Evolutionary conservation across 2,797 vertebrate genomes (phyloP).

Genomic region (Pseudomugil gertrudae): DNA sequence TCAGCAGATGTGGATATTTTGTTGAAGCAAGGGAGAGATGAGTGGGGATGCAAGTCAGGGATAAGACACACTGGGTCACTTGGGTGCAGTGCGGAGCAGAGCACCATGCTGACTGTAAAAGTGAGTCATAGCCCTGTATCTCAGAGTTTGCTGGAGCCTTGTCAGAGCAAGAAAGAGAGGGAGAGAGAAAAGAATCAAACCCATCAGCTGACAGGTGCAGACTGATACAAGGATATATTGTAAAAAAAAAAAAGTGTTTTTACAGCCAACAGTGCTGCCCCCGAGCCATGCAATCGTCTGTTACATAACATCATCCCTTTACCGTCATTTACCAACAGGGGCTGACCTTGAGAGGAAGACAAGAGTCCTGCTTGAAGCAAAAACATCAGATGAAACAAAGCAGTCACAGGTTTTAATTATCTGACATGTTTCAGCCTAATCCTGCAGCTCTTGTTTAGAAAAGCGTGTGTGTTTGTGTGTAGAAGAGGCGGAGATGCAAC

Average conservation of each 20-base stretch:
- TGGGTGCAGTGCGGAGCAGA: conserved; percentile 52
- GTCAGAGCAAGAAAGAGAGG: background rate
- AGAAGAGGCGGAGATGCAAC: background rate
- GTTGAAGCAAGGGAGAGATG: conserved; percentile 12
- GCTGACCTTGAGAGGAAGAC: conserved; percentile 80
- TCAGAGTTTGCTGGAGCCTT: conserved; percentile 33
- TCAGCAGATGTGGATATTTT: conserved; percentile 42
- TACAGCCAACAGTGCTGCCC: conserved; percentile 40
- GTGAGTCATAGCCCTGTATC: conserved; percentile 67
- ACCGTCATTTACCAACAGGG: conserved; percentile 67
- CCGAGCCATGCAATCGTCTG: conserved; percentile 33
- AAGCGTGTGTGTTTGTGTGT: conserved; percentile 7
- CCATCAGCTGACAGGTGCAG: conserved; percentile 24
- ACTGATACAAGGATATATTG: conserved; percentile 1
- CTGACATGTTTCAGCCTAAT: conserved; percentile 8
- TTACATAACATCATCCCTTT: conserved; percentile 74
- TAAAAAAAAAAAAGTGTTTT: conserved; percentile 12
- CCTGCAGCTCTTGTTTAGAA: background rate
- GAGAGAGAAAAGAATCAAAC: background rate
- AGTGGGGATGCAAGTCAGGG: conserved; percentile 9
- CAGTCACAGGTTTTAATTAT: conserved; percentile 18
- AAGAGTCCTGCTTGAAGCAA: conserved; percentile 33
- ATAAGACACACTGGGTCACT: conserved; percentile 45
- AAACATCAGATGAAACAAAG: conserved; percentile 12
- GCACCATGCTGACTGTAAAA: conserved; percentile 51